Base-by-base conservation (phyloP, 1,140 invertebrate genomes). In the Sesamia nonagrioides region DNA sequence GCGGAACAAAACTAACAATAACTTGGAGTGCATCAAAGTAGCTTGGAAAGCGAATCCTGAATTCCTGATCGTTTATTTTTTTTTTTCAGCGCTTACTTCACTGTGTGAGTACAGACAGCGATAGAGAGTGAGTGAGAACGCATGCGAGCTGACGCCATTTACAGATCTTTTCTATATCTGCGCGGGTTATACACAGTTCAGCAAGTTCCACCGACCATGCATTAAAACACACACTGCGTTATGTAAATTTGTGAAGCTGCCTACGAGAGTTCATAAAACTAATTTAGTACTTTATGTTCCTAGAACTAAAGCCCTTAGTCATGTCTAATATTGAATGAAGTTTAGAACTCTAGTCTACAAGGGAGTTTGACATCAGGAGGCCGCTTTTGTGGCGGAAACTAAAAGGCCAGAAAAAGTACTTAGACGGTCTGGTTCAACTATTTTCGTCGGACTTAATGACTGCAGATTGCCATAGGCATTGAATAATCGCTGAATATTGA, bases 211-310 rank as follows among this genome's bases (percentile, higher is more conserved):
- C 61, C 21, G 61, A 66, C 61, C 61, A 42, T 42, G 37, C 37
- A 42, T 42, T 35, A 15, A 11, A 66, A 66, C n/a, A 66, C 35
- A 40, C 17, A 66, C 61, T 66, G 37, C 61, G 42, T 66, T 42
- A 42, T 42, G n/a, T 42, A 6, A 66, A 66, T 37, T 35, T 35
- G 27, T 42, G 37, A 42, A 45, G 17, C 37, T n/a, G 45, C 45
- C 45, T n/a, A 11, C 42, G 5, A 42, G 9, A 66, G 37, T 66
- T 66, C 61, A 66, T 0, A 7, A 66, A 66, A 66, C 61, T 66
- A 66, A 66, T 42, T 66, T 45, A 42, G 17, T 66, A 17, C 61
- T 42, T 61, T 63, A 17, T 63, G 35, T 63, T 8, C 60, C 17
- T n/a, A 37, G 35, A 42, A 66, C 61, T 66, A 40, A 42, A 42